A percentile compares a stretch with the other conserved stretches of the same genome.
Evolutionary conservation across 92 coral and sea anemone species (phyloP).

Genomic region (Epizoanthus stellaris): DNA sequence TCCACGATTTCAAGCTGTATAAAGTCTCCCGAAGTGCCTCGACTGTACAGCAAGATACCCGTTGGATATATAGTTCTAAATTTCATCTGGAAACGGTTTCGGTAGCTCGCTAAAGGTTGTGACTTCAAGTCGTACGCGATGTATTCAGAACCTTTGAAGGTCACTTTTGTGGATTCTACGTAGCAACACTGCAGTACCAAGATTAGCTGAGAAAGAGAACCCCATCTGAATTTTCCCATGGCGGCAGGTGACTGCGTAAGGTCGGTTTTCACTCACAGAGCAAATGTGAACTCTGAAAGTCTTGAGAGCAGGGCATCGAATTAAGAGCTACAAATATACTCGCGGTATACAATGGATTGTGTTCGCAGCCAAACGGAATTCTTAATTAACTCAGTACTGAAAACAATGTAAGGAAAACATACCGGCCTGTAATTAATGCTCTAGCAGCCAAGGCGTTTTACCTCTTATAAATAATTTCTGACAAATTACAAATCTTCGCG

Average conservation of each 20-base stretch:
- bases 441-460: not conserved
- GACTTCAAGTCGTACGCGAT: constrained; percentile 24
- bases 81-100: constrained; percentile 1
- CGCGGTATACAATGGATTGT: constrained; percentile 25
- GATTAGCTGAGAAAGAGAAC: not conserved
- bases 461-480: not conserved
- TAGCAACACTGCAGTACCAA: not conserved
- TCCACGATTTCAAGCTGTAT: not conserved
- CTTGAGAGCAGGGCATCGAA: not conserved
- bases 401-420: constrained; percentile 17
- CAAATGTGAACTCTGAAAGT: constrained; percentile 23
- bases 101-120: constrained; percentile 11
- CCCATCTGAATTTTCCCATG: not conserved
- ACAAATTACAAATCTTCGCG: not conserved
- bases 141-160: constrained; percentile 14
- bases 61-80: constrained; percentile 30
- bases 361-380: constrained; percentile 29
- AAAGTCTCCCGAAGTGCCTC: constrained; percentile 11
- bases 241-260: not conserved
- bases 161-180: constrained; percentile 3
- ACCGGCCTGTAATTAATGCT: not conserved
- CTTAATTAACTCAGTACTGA: constrained; percentile 13
- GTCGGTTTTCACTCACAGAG: constrained; percentile 19
- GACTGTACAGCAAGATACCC: constrained; percentile 12
- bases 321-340: constrained; percentile 9